These are phyloP conservation scores for Lycia hirtaria DNA, from an alignment of 2,888 invertebrate genomes.

Conservation along the genomic window DNA sequence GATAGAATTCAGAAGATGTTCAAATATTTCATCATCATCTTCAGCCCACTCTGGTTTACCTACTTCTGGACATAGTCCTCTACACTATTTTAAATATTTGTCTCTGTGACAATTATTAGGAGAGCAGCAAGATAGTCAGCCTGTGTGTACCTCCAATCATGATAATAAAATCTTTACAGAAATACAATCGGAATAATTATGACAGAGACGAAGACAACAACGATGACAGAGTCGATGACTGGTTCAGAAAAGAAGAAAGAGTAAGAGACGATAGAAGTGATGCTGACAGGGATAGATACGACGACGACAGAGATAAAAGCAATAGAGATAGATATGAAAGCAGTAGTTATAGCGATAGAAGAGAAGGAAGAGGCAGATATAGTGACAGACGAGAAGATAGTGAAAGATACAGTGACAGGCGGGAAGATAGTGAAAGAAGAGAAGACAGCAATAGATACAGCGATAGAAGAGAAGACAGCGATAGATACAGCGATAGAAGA, in stretches of 20 bases:
- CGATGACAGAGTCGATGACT: background rate
- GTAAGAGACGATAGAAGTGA: background rate
- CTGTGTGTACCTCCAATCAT: background rate
- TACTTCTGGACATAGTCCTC: too few species aligned
- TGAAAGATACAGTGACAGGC: background rate
- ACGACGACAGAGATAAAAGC: background rate
- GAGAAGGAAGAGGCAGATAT: background rate
- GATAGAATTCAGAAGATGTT: too few species aligned
- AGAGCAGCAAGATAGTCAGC: too few species aligned
- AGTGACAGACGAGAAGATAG: constrained; percentile 1
- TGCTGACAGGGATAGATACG: background rate
- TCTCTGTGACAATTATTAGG: too few species aligned
- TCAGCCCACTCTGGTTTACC: too few species aligned
- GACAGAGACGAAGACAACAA: background rate
- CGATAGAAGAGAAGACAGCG: background rate
- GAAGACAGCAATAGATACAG: background rate
- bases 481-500: background rate
- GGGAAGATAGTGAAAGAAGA: constrained; percentile 8
- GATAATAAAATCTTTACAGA: background rate
- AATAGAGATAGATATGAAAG: constrained; percentile 9
- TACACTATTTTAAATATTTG: too few species aligned
- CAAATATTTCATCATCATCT: too few species aligned
- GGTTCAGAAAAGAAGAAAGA: background rate
- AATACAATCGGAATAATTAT: background rate
- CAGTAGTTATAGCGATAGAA: background rate